Evolutionary conservation across 2,113 vertebrate species (phyloP), one percentile per base, ranked within the genome.

Genomic region (Talpa occidentalis): DNA sequence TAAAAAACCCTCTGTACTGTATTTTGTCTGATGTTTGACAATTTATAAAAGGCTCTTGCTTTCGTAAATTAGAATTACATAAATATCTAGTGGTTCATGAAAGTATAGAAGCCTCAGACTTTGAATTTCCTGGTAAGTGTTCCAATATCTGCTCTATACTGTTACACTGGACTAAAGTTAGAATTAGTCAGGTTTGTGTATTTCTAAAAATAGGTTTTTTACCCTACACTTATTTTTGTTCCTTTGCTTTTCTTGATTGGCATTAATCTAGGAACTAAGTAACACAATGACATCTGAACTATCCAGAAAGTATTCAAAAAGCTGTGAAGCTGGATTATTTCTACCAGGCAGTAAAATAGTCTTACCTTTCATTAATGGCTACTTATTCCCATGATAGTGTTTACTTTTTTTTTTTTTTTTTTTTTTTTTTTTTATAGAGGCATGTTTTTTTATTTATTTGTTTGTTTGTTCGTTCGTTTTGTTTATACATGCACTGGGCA

Each of bases 41-140:
- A 37, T 70, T 89, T 94, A 86, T 2, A 67, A 91, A 90, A 91
- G 37, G 72, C 4, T 74, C 24, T 86, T 80, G 3, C 72, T 88
- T 94, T 77, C 10, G 15, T 88, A 70, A 72, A 42, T 96, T 94
- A 94, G 44, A 94, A 73, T 89, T 67, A 54, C 10, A 21, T 87
- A 79, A 73, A 59, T 82, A 40, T 12, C 3, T 56, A 60, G 44
- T 80, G 30, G 52, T 80, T 92, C 32, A 37, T 47, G 28, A 56
- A 47, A 82, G 28, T 67, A 9, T 42, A 73, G 32, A 89, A 88
- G 86, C 37, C 49, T 64, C 49, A 64, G 40, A 78, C 79, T 59
- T 5, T 89, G 40, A 56, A 85, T 77, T 94, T 91, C 32, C 26
- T 62, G 17, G 22, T 49, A 93, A 79, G 17, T 66, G 21, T 85